phyloP scores from a whole-genome alignment of 2,797 vertebrate species.

The Chelmon rostratus region DNA sequence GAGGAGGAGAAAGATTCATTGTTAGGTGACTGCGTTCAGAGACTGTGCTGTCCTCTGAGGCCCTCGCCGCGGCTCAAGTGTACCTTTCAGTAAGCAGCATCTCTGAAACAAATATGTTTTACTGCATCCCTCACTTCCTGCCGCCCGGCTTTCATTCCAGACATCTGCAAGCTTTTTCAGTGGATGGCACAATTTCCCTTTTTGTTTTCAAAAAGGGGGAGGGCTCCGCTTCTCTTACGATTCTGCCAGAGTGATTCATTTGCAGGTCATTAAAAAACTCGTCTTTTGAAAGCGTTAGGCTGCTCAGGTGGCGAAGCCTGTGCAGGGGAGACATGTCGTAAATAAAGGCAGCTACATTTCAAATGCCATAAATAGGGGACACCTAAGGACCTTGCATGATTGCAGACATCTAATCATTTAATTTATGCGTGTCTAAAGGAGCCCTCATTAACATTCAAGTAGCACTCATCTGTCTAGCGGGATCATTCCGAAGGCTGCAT shows the following conservation, averaged over 20 bases:
- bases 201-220: conserved; percentile 70
- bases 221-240: conserved; percentile 66
- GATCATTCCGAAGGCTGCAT: conserved; percentile 84
- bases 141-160: conserved; percentile 38
- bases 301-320: conserved; percentile 81
- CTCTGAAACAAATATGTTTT: conserved; percentile 64
- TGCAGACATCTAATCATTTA: conserved; percentile 86
- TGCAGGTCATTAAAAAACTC: conserved; percentile 83
- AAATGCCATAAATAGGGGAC: conserved; percentile 85
- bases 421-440: conserved; percentile 87
- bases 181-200: conserved; percentile 68
- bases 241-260: conserved; percentile 83
- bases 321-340: conserved; percentile 74
- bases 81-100: conserved; percentile 35
- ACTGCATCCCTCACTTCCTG: conserved; percentile 42
- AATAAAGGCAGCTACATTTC: conserved; percentile 85
- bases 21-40: conserved; percentile 53
- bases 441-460: conserved; percentile 88
- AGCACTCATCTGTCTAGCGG: conserved; percentile 84
- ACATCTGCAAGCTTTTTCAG: conserved; percentile 59
- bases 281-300: conserved; percentile 78
- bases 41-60: conserved; percentile 51
- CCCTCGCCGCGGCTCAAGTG: conserved; percentile 23
- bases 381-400: conserved; percentile 85
- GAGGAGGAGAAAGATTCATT: conserved; percentile 61